A percentile compares a stretch with the other conserved stretches of the same genome.
Conservation (phyloP, 2,113 vertebrate species). For the Erpornis zantholeuca region DNA sequence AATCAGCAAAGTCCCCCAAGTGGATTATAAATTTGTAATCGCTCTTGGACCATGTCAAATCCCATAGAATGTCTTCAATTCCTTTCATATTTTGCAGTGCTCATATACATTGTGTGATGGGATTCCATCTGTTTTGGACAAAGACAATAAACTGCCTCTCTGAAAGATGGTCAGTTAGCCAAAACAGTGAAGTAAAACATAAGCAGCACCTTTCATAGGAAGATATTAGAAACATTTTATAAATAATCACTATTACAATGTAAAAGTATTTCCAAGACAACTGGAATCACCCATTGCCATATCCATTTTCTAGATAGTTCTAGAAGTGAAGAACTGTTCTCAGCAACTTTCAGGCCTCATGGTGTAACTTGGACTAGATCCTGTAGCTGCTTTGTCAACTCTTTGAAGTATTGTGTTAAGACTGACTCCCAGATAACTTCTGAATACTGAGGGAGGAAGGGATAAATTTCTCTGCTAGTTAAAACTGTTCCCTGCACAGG, state of each 20-base stretch:
- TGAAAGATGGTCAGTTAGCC: not conserved
- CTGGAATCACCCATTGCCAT: not conserved
- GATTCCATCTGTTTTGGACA: slow-evolving; percentile 6
- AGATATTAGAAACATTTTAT: not conserved
- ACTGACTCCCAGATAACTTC: not conserved
- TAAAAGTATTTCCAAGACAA: not conserved
- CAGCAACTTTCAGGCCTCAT: not conserved
- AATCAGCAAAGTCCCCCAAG: slow-evolving; percentile 42
- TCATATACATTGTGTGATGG: not conserved
- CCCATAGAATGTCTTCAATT: slow-evolving; percentile 34
- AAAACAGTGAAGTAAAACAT: not conserved
- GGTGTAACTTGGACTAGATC: not conserved
- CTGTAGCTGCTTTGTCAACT: not conserved
- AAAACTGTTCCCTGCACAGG: not conserved
- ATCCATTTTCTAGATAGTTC: not conserved
- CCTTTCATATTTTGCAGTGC: not conserved
- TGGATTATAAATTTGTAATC: slow-evolving; percentile 67
- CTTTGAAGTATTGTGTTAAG: not conserved
- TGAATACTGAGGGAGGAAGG: not conserved
- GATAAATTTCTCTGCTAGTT: not conserved
- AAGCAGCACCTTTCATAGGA: not conserved
- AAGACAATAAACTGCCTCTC: not conserved
- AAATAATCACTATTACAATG: not conserved
- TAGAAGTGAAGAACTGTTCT: not conserved
- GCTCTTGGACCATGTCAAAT: slow-evolving; percentile 56